A percentile compares a stretch with the other conserved stretches of the same genome.
These are phyloP conservation scores for Syngnathus acus DNA, from an alignment of 2,797 vertebrate genomes.

Conservation along the genomic window DNA sequence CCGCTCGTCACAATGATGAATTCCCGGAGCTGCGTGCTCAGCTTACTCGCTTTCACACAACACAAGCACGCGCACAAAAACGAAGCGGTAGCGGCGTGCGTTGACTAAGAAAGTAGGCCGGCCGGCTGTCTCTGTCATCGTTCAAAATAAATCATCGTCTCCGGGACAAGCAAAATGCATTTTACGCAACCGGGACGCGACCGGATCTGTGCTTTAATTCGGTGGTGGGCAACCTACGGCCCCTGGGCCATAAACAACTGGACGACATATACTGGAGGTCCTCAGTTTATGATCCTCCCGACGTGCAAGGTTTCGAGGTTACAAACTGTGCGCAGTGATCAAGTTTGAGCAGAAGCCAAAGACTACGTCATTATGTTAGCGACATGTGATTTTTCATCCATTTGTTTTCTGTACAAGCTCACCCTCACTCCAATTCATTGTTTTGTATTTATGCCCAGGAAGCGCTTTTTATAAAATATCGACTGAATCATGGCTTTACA, in stretches of 20 bases:
- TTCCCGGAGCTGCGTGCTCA: slow-evolving; percentile 32
- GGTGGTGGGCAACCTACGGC: not conserved
- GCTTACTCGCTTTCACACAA: slow-evolving; percentile 32
- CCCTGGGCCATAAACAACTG: not conserved
- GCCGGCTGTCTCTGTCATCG: slow-evolving; percentile 29
- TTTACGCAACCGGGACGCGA: slow-evolving; percentile 38
- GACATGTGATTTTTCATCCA: not conserved
- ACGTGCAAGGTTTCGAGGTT: not conserved
- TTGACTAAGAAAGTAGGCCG: slow-evolving; percentile 26
- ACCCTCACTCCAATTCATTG: too few species aligned
- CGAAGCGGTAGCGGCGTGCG: slow-evolving; percentile 16
- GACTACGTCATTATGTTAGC: not conserved
- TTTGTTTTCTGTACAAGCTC: too few species aligned
- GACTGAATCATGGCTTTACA: too few species aligned
- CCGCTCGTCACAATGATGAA: slow-evolving; percentile 45
- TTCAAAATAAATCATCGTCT: slow-evolving; percentile 42
- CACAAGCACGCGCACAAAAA: slow-evolving; percentile 4
- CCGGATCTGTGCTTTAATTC: slow-evolving; percentile 11
- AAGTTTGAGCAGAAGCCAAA: not conserved
- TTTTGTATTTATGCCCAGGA: too few species aligned
- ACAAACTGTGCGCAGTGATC: not conserved
- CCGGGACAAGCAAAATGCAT: slow-evolving; percentile 8
- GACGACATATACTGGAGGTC: not conserved
- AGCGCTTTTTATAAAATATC: too few species aligned
- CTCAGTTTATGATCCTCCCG: not conserved